Evolutionary conservation across 1,140 invertebrate species (phyloP).

Genomic region (Ceratitis capitata): DNA sequence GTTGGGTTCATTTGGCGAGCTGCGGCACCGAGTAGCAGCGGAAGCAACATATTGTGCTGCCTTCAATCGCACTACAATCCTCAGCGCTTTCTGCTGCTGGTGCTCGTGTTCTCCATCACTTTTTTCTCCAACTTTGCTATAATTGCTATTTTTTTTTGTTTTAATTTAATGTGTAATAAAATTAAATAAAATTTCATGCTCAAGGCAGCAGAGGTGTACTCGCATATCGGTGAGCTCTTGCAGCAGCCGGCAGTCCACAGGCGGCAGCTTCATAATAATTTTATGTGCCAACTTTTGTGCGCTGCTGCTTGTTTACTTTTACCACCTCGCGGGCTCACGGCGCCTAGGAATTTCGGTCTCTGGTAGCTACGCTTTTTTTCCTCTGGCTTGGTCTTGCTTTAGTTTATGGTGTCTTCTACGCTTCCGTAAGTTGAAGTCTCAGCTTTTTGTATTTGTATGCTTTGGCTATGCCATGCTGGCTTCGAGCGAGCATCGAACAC

Average conservation of each 20-base stretch:
- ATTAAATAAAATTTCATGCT: not conserved
- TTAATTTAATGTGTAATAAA: too few relatives aligned
- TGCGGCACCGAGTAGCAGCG: not conserved
- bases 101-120: not conserved
- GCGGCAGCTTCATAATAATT: not conserved
- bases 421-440: too few relatives aligned
- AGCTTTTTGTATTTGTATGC: not conserved
- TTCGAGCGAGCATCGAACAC: not conserved
- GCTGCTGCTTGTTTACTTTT: not conserved
- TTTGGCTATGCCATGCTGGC: not conserved
- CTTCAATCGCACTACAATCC: too few relatives aligned
- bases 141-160: not conserved
- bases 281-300: slow-evolving; percentile 10
- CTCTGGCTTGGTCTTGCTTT: too few relatives aligned
- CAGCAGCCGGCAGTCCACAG: not conserved
- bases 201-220: not conserved
- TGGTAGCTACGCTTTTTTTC: too few relatives aligned
- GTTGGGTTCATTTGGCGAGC: not conserved
- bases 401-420: too few relatives aligned
- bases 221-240: not conserved
- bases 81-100: too few relatives aligned
- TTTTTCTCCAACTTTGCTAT: not conserved
- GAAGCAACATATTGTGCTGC: too few relatives aligned
- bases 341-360: too few relatives aligned
- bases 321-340: too few relatives aligned